A percentile compares a stretch with the other conserved stretches of the same genome.
Conservation (phyloP, 2,113 vertebrate genomes). For the Nannospalax galili region DNA sequence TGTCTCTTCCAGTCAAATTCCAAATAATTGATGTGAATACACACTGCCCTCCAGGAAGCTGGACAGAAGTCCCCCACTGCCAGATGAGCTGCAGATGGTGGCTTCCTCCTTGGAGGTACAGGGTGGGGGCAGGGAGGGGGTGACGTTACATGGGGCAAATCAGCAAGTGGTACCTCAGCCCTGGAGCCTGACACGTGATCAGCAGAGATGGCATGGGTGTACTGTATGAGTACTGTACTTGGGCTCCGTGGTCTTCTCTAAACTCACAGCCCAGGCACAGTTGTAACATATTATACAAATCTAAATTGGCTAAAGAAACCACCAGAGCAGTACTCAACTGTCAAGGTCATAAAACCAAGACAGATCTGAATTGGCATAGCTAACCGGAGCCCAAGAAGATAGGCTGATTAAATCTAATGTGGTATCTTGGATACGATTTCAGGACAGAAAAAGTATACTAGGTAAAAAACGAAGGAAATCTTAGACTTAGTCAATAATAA, state of each 20-base stretch:
- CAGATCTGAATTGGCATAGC: not conserved
- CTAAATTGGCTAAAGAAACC: not conserved
- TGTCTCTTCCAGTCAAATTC: not conserved
- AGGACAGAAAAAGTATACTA: not conserved
- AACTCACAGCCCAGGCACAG: not conserved
- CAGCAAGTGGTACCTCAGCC: not conserved
- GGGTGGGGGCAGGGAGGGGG: not conserved
- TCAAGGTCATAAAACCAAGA: not conserved
- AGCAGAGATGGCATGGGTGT: too few relatives aligned
- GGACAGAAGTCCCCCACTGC: not conserved
- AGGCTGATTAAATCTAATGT: not conserved
- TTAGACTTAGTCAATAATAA: not conserved
- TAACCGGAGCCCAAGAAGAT: not conserved
- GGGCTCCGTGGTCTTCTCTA: not conserved
- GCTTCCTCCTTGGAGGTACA: not conserved
- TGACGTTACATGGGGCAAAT: not conserved
- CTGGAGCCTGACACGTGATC: not conserved
- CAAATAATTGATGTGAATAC: not conserved
- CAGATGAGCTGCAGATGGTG: not conserved
- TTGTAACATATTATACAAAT: not conserved
- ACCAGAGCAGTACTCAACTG: not conserved
- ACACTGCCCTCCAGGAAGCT: not conserved
- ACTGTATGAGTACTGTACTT: not conserved
- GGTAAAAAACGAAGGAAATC: not conserved
- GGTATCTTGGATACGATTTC: not conserved